phyloP scores from a whole-genome alignment of 1,140 invertebrate genomes.

The Paracyclopina nana region DNA sequence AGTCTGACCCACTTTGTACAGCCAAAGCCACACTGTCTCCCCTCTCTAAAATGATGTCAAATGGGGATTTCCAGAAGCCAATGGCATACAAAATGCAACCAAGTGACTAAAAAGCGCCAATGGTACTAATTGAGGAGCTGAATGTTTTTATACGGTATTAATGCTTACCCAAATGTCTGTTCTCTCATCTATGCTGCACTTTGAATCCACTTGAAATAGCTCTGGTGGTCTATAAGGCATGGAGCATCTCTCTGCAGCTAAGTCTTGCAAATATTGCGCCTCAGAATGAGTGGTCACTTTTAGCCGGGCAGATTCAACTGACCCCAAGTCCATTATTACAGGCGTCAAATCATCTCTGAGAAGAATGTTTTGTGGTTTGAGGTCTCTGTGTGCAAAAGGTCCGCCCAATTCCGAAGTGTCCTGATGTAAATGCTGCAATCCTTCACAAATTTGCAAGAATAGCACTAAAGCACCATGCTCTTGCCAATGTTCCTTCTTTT shows the following conservation, averaged over 20 bases:
- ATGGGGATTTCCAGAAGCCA: conserved; percentile 66
- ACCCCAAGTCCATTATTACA: conserved; percentile 65
- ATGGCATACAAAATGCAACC: conserved; percentile 66
- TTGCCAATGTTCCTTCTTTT: conserved; percentile 37
- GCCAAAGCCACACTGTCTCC: conserved; percentile 70
- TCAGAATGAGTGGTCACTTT: conserved; percentile 48
- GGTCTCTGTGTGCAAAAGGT: conserved; percentile 55
- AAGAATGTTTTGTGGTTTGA: conserved; percentile 65
- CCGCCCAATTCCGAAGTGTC: conserved; percentile 43
- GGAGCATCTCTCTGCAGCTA: conserved; percentile 58
- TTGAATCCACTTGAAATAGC: conserved; percentile 61
- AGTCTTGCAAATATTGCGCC: conserved; percentile 51
- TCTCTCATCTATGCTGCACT: conserved; percentile 55
- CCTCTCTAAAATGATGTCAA: conserved; percentile 58
- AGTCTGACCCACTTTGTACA: conserved; percentile 41
- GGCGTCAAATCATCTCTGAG: conserved; percentile 46
- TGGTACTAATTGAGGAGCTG: background rate
- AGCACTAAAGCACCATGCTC: conserved; percentile 43
- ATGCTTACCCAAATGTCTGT: conserved; percentile 62
- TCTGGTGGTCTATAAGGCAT: conserved; percentile 74
- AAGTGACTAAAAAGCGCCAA: conserved; percentile 43
- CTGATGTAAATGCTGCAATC: conserved; percentile 49
- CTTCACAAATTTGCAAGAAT: conserved; percentile 52
- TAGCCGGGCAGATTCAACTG: conserved; percentile 47
- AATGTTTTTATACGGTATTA: background rate